phyloP scores from a whole-genome alignment of 2,888 invertebrate genomes.

The Amphipyra tragopoginis region DNA sequence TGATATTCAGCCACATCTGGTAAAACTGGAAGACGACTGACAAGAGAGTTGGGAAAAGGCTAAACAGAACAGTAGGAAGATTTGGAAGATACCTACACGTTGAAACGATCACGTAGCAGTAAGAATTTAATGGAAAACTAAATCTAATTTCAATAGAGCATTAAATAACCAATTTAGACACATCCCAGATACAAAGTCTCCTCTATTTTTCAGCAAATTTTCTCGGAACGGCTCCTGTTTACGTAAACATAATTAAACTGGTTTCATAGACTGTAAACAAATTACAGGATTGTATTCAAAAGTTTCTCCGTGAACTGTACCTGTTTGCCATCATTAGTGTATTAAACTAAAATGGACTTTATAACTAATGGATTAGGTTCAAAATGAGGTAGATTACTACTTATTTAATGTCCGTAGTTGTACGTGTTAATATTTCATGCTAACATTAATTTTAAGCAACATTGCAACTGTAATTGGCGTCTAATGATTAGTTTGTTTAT shows the following conservation, averaged over 20 bases:
- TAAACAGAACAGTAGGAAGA: no score
- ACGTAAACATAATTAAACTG: slow-evolving; percentile 35
- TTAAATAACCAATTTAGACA: slow-evolving; percentile 4
- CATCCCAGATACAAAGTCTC: slow-evolving; percentile 14
- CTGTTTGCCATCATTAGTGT: not conserved
- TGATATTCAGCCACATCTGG: no score
- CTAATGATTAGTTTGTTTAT: not conserved
- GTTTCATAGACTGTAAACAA: slow-evolving; percentile 24
- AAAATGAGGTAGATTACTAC: not conserved
- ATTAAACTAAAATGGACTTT: slow-evolving; percentile 3
- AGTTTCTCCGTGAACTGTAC: slow-evolving; percentile 2
- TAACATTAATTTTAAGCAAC: slow-evolving; percentile 1
- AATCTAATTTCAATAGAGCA: no score
- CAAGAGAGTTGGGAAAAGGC: no score
- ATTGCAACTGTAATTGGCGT: not conserved
- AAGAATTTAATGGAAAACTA: no score
- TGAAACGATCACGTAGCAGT: no score
- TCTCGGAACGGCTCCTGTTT: slow-evolving; percentile 19
- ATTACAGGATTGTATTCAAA: not conserved
- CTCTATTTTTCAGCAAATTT: slow-evolving; percentile 6
- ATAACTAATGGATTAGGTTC: not conserved
- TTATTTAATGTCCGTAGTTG: not conserved
- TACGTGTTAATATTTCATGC: not conserved
- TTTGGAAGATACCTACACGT: no score
- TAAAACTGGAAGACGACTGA: no score